A percentile compares a stretch with the other conserved stretches of the same genome.
phyloP scores from a whole-genome alignment of 2,113 vertebrate species.

The Tauraco erythrolophus region DNA sequence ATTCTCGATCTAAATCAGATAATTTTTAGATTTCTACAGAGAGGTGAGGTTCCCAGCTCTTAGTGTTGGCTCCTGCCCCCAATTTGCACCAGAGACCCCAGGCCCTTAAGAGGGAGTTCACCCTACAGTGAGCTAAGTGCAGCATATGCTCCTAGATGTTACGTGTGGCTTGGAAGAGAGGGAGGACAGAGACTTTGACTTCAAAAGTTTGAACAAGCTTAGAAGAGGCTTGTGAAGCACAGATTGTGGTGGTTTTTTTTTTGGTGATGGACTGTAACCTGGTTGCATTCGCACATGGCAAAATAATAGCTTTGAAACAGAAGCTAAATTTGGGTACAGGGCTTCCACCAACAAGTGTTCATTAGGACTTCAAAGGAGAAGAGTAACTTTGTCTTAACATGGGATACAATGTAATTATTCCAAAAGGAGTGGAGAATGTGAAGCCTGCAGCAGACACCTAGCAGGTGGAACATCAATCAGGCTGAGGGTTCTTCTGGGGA shows the following conservation, averaged over 20 bases:
- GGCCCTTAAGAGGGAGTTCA: background rate
- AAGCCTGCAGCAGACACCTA: background rate
- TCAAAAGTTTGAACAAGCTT: background rate
- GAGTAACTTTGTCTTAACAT: background rate
- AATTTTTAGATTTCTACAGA: background rate
- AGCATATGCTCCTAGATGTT: background rate
- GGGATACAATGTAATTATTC: background rate
- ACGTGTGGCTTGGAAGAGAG: rapidly evolving
- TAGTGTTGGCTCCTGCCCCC: background rate
- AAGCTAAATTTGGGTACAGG: background rate
- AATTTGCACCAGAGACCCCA: rapidly evolving
- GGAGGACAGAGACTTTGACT: background rate
- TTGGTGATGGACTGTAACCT: background rate
- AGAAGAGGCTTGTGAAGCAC: background rate
- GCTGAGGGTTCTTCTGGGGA: background rate
- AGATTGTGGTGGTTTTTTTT: background rate
- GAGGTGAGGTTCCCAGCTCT: background rate
- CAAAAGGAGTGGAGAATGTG: background rate
- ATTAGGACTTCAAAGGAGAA: background rate
- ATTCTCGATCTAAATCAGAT: background rate
- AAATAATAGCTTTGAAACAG: background rate
- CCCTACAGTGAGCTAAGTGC: background rate
- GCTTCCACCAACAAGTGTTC: background rate
- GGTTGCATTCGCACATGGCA: background rate
- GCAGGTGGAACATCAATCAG: background rate